Conservation (phyloP, 2,113 vertebrate species). For the Pelmatolapia mariae region DNA sequence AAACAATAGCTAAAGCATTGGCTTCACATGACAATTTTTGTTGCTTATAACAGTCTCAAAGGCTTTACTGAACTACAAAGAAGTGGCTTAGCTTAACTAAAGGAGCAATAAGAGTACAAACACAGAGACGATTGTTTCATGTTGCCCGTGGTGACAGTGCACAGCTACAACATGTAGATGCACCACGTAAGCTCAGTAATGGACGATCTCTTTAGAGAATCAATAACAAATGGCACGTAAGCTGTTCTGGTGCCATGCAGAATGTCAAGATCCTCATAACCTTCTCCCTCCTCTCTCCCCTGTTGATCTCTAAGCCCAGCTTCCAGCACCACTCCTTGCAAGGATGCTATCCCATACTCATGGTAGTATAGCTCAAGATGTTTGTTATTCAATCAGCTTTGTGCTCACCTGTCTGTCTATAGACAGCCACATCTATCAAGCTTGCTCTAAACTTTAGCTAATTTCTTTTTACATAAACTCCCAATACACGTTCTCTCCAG, state of each 20-base stretch:
- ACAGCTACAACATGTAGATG: background rate
- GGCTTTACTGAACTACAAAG: background rate
- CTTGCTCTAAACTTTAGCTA: background rate
- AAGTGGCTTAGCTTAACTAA: background rate
- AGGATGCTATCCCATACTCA: background rate
- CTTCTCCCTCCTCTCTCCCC: background rate
- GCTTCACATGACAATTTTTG: background rate
- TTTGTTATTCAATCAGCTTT: background rate
- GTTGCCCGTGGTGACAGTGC: background rate
- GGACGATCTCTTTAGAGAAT: background rate
- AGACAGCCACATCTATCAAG: background rate
- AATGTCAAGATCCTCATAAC: background rate
- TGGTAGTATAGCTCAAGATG: background rate
- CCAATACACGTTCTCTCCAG: background rate
- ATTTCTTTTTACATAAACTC: background rate
- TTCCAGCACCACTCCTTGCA: background rate
- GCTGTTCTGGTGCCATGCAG: background rate
- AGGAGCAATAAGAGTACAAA: background rate
- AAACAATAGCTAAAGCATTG: background rate
- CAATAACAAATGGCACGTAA: background rate
- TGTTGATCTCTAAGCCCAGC: background rate
- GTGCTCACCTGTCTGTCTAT: background rate
- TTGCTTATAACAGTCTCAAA: background rate
- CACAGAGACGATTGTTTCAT: background rate
- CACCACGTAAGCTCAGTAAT: background rate